phyloP scores from a whole-genome alignment of 2,888 invertebrate species.

The Rutpela maculata region DNA sequence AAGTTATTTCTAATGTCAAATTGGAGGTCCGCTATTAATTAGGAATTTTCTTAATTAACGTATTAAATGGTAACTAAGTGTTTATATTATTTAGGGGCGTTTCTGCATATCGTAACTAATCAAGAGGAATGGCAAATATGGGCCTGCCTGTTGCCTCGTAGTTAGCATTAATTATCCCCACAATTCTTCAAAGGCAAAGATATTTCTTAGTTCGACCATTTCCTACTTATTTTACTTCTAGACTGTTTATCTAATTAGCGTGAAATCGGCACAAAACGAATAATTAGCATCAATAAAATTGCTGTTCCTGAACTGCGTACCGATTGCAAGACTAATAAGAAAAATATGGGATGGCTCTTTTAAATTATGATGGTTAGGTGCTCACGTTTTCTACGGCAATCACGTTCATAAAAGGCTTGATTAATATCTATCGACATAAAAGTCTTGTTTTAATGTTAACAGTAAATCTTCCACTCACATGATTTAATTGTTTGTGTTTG shows the following conservation, averaged over 20 bases:
- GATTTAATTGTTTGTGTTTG: neutral
- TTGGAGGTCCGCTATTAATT: no score
- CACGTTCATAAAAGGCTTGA: constrained; percentile 11
- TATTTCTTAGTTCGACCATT: constrained; percentile 18
- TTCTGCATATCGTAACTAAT: no score
- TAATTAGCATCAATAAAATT: constrained; percentile 26
- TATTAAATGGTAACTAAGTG: neutral
- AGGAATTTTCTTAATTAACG: neutral
- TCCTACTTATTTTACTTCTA: constrained; percentile 13
- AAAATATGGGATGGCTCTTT: constrained; percentile 25
- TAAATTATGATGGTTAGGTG: constrained; percentile 28
- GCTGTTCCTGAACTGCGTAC: neutral
- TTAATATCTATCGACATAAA: constrained; percentile 29
- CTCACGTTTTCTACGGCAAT: constrained; percentile 31
- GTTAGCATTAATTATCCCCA: constrained; percentile 8
- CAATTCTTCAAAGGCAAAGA: neutral
- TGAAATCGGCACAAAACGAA: constrained; percentile 10
- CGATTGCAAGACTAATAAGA: constrained; percentile 8
- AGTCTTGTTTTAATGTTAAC: constrained; percentile 25
- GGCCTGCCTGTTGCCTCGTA: neutral
- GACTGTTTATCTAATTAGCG: constrained; percentile 28
- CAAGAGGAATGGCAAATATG: neutral
- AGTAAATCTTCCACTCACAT: constrained; percentile 15
- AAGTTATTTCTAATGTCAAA: no score
- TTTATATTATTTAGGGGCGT: neutral